Evolutionary conservation across 2,113 vertebrate species (phyloP).

Genomic region (Lamprologus tigripictilis): DNA sequence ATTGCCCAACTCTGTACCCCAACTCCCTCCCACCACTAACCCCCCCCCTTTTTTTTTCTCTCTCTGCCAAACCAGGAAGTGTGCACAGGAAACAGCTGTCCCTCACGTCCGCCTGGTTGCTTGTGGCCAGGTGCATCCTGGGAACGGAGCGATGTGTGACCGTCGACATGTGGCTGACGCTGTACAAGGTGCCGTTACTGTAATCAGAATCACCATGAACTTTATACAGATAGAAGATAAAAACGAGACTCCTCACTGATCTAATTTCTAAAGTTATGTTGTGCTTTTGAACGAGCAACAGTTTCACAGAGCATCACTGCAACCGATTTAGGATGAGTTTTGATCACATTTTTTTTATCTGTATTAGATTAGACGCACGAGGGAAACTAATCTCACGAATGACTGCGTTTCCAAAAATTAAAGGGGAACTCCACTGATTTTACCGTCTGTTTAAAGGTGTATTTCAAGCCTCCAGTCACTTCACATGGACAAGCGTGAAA

Average conservation of each 20-base stretch:
- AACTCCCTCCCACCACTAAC: background rate
- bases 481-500: background rate
- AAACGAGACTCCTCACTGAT: background rate
- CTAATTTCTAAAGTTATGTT: background rate
- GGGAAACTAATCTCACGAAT: background rate
- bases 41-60: rapidly evolving
- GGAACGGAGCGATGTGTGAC: slow-evolving; percentile 61
- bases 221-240: background rate
- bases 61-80: slow-evolving; percentile 61
- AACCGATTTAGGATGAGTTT: background rate
- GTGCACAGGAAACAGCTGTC: slow-evolving; percentile 78
- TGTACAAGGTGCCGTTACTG: slow-evolving; percentile 30
- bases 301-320: background rate
- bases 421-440: background rate
- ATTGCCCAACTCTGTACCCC: background rate
- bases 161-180: slow-evolving; percentile 23
- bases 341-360: background rate
- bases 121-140: slow-evolving; percentile 80
- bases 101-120: slow-evolving; percentile 57
- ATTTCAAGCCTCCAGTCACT: background rate
- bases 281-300: background rate
- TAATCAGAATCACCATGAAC: slow-evolving; percentile 26
- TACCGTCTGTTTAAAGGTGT: background rate
- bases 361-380: background rate
- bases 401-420: background rate